Conservation (phyloP, 2,888 invertebrate genomes). For the Acleris holmiana region DNA sequence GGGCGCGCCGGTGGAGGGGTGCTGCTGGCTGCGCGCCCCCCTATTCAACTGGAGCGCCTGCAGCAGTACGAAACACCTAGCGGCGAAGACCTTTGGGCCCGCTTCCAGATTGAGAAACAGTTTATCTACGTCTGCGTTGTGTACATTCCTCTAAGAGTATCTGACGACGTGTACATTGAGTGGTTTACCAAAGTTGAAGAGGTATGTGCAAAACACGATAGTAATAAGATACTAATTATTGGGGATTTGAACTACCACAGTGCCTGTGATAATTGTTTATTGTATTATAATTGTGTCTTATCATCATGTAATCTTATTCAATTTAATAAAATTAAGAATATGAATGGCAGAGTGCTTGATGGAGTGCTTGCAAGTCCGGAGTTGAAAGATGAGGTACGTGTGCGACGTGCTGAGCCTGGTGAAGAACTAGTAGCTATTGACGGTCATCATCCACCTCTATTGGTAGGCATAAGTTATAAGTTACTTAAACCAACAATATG, state of each 20-base stretch:
- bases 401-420: conserved; percentile 3
- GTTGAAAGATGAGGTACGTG: background rate
- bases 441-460: conserved; percentile 9
- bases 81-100: background rate
- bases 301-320: background rate
- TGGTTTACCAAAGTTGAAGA: background rate
- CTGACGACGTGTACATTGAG: background rate
- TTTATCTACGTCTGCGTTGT: no score
- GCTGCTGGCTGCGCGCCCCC: no score
- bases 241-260: background rate
- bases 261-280: background rate
- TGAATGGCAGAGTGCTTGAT: conserved; percentile 24
- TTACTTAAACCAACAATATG: background rate
- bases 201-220: background rate
- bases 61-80: background rate
- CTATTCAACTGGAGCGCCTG: background rate
- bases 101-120: no score
- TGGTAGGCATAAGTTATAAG: background rate
- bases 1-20: no score
- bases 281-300: background rate
- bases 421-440: conserved; percentile 2
- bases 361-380: conserved; percentile 21
- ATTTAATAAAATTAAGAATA: conserved; percentile 1
- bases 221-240: background rate
- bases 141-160: background rate